These are phyloP conservation scores for Nezara viridula DNA, from an alignment of 2,888 invertebrate genomes.

Conservation along the genomic window DNA sequence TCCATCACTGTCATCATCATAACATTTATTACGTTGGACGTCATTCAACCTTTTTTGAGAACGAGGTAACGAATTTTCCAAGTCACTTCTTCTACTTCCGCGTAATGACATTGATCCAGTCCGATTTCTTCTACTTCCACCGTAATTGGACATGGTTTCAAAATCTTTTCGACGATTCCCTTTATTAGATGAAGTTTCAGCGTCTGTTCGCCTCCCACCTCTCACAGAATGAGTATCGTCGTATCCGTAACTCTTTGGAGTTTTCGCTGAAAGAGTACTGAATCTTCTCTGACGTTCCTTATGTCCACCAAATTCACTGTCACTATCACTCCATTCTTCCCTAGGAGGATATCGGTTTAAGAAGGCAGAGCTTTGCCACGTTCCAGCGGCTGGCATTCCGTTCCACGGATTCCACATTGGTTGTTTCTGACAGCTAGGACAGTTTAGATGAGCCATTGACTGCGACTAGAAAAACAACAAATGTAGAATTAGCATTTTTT, in stretches of 20 bases:
- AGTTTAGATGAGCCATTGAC: constrained; percentile 79
- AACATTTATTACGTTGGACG: neutral
- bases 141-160: constrained; percentile 36
- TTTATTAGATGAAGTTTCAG: constrained; percentile 42
- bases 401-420: constrained; percentile 66
- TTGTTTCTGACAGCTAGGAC: constrained; percentile 72
- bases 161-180: constrained; percentile 31
- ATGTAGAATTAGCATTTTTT: neutral
- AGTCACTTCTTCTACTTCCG: constrained; percentile 52
- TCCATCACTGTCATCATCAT: neutral
- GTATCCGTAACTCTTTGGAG: constrained; percentile 67
- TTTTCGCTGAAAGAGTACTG: constrained; percentile 55
- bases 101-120: constrained; percentile 39
- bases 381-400: constrained; percentile 57
- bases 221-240: constrained; percentile 67
- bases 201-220: constrained; percentile 55
- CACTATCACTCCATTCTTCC: constrained; percentile 54
- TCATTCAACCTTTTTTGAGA: constrained; percentile 16
- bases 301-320: constrained; percentile 63
- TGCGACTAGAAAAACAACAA: constrained; percentile 73
- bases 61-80: constrained; percentile 42
- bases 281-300: constrained; percentile 53
- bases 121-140: constrained; percentile 38
- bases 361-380: constrained; percentile 61
- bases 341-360: constrained; percentile 50